Evolutionary conservation across 1,140 invertebrate species (phyloP).

Genomic region (Caerostris darwini): DNA sequence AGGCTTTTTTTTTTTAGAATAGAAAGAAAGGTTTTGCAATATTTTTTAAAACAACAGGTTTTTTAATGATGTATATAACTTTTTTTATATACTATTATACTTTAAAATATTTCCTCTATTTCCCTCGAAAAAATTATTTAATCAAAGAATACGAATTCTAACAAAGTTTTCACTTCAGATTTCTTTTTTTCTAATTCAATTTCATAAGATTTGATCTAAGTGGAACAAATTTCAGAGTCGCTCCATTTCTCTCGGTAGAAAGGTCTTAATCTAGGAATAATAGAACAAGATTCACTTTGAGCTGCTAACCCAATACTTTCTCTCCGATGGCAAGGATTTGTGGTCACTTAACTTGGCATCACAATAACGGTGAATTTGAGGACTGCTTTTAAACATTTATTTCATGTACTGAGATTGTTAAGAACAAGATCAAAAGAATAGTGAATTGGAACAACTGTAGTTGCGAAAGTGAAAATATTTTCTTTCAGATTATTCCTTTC

Average conservation of each 20-base stretch:
- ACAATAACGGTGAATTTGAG: constrained; percentile 18
- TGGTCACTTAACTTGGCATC: constrained; percentile 11
- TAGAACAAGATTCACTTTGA: constrained; percentile 47
- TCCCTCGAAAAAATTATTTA: too few relatives aligned
- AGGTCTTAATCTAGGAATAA: constrained; percentile 62
- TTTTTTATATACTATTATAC: too few relatives aligned
- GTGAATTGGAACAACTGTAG: constrained; percentile 10
- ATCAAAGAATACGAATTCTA: too few relatives aligned
- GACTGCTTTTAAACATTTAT: background rate
- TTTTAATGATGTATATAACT: too few relatives aligned
- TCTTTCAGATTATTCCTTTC: background rate
- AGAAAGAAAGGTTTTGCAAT: too few relatives aligned
- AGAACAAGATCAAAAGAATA: constrained; percentile 9
- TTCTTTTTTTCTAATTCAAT: background rate
- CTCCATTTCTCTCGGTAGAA: background rate
- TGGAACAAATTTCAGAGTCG: constrained; percentile 20
- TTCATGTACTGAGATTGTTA: background rate
- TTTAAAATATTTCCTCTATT: too few relatives aligned
- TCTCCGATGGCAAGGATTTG: constrained; percentile 15
- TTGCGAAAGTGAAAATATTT: background rate
- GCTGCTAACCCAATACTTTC: constrained; percentile 27
- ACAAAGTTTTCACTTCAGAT: too few relatives aligned
- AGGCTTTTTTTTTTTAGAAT: too few relatives aligned
- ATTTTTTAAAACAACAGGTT: too few relatives aligned
- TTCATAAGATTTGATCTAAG: background rate